Conservation (phyloP, 2,888 invertebrate species). For the Eutolmus rufibarbis region DNA sequence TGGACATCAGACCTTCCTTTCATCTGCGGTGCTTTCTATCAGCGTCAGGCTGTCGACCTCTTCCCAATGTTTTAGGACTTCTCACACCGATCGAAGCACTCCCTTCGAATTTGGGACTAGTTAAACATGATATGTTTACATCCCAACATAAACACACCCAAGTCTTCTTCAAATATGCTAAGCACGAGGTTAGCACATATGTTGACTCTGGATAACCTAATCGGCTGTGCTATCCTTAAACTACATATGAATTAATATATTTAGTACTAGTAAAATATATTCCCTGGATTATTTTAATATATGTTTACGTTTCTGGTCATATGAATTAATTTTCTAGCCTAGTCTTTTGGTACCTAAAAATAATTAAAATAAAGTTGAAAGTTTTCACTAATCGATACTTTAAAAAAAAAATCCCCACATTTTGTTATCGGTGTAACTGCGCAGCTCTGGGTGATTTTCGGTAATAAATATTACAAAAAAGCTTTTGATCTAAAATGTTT, state of each 20-base stretch:
- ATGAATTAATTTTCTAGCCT: too few relatives aligned
- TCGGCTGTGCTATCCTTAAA: not conserved
- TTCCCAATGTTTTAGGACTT: not conserved
- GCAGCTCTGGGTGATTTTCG: too few relatives aligned
- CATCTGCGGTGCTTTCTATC: not conserved
- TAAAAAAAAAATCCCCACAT: too few relatives aligned
- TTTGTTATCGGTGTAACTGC: too few relatives aligned
- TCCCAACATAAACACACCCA: not conserved
- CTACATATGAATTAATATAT: too few relatives aligned
- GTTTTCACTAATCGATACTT: too few relatives aligned
- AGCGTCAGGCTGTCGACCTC: not conserved
- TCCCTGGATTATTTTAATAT: not conserved
- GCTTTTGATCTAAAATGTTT: too few relatives aligned
- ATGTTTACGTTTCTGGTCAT: too few relatives aligned
- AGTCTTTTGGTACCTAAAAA: too few relatives aligned
- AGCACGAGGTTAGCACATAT: not conserved
- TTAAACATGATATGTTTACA: not conserved
- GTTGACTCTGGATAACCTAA: not conserved
- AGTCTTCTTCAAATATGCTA: not conserved
- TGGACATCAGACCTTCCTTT: not conserved
- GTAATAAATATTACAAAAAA: too few relatives aligned
- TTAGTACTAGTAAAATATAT: not conserved
- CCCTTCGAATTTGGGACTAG: not conserved
- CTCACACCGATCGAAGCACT: not conserved
- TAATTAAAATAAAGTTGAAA: too few relatives aligned